phyloP scores from a whole-genome alignment of 2,797 vertebrate genomes.

The Ptychobarbus kaznakovi region DNA sequence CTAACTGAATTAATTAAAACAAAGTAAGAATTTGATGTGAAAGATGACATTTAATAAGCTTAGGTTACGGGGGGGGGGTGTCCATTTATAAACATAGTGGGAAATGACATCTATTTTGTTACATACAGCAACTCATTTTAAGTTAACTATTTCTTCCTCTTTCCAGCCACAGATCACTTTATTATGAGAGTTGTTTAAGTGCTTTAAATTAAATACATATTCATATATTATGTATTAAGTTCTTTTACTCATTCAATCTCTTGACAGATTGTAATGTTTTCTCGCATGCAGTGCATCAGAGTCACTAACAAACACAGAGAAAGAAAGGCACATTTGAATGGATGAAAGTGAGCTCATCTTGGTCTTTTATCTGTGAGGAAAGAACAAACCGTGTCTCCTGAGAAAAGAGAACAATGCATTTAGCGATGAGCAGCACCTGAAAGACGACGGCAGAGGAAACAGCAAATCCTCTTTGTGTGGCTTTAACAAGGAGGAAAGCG shows the following conservation, averaged over 20 bases:
- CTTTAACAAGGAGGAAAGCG: background rate
- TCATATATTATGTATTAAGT: background rate
- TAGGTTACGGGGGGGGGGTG: no score
- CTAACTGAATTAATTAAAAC: no score
- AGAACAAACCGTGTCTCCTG: background rate
- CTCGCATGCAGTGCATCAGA: background rate
- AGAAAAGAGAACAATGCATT: conserved; percentile 34
- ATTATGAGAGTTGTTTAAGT: no score
- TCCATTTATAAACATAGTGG: no score
- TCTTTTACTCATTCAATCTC: background rate
- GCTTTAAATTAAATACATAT: no score
- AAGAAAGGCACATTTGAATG: conserved; percentile 38
- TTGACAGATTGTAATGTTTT: conserved; percentile 13
- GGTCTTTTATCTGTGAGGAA: conserved; percentile 33
- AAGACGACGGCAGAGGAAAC: conserved; percentile 16
- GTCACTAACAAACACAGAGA: conserved; percentile 26
- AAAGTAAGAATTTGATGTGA: no score
- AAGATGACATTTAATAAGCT: no score
- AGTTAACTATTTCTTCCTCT: no score
- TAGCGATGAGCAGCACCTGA: conserved; percentile 14
- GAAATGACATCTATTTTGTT: no score
- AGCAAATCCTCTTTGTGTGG: conserved; percentile 2
- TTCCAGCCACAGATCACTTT: no score
- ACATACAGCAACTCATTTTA: no score
- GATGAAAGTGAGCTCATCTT: conserved; percentile 35